Percentiles rank a stretch among this genome's conserved stretches.
These are phyloP conservation scores for Drosophila bunnanda DNA, from an alignment of 2,888 invertebrate species.

Conservation along the genomic window DNA sequence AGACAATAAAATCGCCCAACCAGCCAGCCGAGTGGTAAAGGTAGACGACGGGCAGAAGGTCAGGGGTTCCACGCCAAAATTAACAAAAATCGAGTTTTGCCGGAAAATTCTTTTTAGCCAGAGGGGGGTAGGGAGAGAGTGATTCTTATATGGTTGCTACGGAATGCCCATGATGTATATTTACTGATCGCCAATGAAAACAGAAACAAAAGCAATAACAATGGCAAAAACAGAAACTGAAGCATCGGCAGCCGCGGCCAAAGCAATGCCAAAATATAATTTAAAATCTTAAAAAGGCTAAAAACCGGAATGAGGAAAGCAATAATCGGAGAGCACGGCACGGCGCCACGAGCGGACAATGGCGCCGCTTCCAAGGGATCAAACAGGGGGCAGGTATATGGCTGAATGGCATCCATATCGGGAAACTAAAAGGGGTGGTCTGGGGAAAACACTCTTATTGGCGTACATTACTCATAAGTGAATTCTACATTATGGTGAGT, in stretches of 20 bases:
- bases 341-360: conserved; percentile 44
- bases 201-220: conserved; percentile 52
- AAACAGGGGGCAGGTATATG: conserved; percentile 5
- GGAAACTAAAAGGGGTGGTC: neutral
- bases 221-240: conserved; percentile 34
- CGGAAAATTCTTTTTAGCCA: conserved; percentile 29
- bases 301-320: conserved; percentile 31
- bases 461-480: neutral
- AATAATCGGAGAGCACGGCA: conserved; percentile 28
- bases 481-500: neutral
- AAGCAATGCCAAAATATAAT: conserved; percentile 61
- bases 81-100: conserved; percentile 42
- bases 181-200: conserved; percentile 67
- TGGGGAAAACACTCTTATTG: neutral
- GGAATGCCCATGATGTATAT: conserved; percentile 61
- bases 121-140: conserved; percentile 7
- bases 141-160: conserved; percentile 3
- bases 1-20: conserved; percentile 56
- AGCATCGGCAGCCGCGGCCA: conserved; percentile 32
- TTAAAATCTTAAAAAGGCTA: conserved; percentile 55
- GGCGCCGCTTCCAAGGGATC: conserved; percentile 33
- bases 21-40: conserved; percentile 48
- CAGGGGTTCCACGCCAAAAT: conserved; percentile 40
- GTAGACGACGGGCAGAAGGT: conserved; percentile 50
- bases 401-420: conserved; percentile 9